Evolutionary conservation across 2,797 vertebrate genomes (phyloP).

Genomic region (Ficedula albicollis): DNA sequence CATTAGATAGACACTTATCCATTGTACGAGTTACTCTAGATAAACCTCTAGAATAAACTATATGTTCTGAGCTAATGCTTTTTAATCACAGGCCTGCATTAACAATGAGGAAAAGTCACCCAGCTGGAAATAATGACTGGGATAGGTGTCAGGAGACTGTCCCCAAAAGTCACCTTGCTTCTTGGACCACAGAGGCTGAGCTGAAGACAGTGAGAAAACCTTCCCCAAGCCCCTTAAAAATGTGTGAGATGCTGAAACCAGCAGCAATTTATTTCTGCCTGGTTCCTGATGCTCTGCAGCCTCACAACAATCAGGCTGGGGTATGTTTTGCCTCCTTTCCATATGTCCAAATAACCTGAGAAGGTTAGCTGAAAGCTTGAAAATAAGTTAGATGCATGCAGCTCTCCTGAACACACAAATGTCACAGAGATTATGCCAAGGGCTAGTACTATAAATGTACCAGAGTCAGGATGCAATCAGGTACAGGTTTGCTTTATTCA

Average conservation of each 20-base stretch:
- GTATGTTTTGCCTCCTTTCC: neutral
- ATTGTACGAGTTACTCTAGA: constrained; percentile 14
- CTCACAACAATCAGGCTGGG: neutral
- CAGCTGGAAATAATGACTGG: neutral
- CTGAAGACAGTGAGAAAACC: neutral
- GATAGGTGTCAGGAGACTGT: neutral
- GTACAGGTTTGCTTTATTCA: neutral
- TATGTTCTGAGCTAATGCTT: neutral
- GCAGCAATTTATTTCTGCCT: neutral
- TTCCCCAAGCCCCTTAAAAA: neutral
- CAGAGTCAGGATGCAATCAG: neutral
- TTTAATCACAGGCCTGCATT: constrained; percentile 15
- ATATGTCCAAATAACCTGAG: neutral
- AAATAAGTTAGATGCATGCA: neutral
- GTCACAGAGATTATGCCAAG: neutral
- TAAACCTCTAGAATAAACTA: constrained; percentile 22
- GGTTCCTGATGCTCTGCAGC: neutral
- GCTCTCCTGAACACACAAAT: neutral
- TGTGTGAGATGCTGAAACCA: neutral
- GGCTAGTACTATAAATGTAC: neutral
- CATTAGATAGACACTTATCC: constrained; percentile 1
- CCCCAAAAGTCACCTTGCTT: constrained; percentile 27
- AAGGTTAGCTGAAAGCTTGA: neutral
- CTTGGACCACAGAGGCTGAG: neutral
- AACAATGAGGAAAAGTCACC: neutral